A percentile compares a stretch with the other conserved stretches of the same genome.
Conservation (phyloP, 1,140 invertebrate genomes). For the Trichoplusia ni region DNA sequence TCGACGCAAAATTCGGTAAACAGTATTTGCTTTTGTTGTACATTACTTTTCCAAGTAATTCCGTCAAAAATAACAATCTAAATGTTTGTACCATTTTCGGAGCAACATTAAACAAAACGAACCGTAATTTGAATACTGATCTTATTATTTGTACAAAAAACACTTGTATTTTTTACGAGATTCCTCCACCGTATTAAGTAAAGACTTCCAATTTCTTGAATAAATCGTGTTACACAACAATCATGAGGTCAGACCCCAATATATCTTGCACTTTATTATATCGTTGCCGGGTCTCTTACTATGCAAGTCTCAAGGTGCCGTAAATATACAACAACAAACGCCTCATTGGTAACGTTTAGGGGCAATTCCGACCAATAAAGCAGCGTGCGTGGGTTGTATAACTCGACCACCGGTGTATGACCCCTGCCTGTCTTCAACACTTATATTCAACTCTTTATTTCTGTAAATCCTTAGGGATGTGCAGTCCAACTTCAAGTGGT, state of each 20-base stretch:
- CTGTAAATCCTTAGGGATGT: neutral
- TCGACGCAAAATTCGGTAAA: neutral
- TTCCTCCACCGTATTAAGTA: slow-evolving; percentile 38
- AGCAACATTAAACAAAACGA: slow-evolving; percentile 8
- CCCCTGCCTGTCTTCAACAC: slow-evolving; percentile 30
- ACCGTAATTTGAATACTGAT: slow-evolving; percentile 18
- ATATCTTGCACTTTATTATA: slow-evolving; percentile 63
- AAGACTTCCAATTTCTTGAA: slow-evolving; percentile 43
- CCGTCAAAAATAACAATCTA: slow-evolving; percentile 5
- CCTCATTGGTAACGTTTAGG: slow-evolving; percentile 77
- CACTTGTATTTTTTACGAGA: slow-evolving; percentile 22
- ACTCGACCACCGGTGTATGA: slow-evolving; percentile 53
- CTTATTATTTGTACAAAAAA: neutral
- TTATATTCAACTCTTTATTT: slow-evolving; percentile 9
- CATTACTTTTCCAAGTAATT: slow-evolving; percentile 8
- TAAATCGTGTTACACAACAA: slow-evolving; percentile 39
- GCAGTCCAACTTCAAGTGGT: slow-evolving; percentile 45
- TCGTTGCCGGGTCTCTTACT: slow-evolving; percentile 45
- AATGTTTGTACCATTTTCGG: neutral
- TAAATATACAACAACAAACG: slow-evolving; percentile 73
- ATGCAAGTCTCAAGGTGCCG: slow-evolving; percentile 60
- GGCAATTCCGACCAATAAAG: slow-evolving; percentile 76
- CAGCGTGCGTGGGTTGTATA: slow-evolving; percentile 63
- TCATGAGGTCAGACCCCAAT: slow-evolving; percentile 44
- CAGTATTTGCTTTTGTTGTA: slow-evolving; percentile 18